These are phyloP conservation scores for Diachrysia chrysitis DNA, from an alignment of 2,888 invertebrate species.

Conservation along the genomic window DNA sequence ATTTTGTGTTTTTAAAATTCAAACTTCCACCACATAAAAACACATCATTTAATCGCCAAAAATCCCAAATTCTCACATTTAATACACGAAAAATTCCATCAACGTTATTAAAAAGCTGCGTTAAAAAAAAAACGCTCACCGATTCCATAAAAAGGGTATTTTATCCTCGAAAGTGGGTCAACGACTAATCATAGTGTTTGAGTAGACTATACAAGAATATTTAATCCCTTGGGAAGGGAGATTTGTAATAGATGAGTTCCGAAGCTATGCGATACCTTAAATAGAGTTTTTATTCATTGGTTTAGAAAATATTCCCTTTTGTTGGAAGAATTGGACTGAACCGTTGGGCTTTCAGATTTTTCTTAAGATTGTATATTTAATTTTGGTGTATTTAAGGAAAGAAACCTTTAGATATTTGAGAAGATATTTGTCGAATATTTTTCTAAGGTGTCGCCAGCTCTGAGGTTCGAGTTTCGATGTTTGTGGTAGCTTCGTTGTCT, in stretches of 20 bases:
- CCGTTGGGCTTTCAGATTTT: not conserved
- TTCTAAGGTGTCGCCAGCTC: too few relatives aligned
- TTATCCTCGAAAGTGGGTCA: conserved; percentile 50
- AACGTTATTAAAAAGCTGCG: too few relatives aligned
- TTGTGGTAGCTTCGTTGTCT: too few relatives aligned
- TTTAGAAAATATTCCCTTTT: conserved; percentile 48
- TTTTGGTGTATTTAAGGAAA: too few relatives aligned
- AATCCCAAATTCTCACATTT: not conserved
- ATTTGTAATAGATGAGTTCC: conserved; percentile 50
- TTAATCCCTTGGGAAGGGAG: conserved; percentile 41
- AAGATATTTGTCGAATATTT: too few relatives aligned
- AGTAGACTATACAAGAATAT: conserved; percentile 53
- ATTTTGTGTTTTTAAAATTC: too few relatives aligned
- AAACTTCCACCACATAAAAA: too few relatives aligned
- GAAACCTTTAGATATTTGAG: too few relatives aligned
- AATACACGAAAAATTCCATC: conserved; percentile 10
- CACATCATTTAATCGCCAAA: too few relatives aligned
- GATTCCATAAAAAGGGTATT: conserved; percentile 43
- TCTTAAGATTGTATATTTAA: not conserved
- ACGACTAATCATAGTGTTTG: conserved; percentile 54
- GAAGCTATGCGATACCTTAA: conserved; percentile 19
- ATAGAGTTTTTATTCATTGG: conserved; percentile 40
- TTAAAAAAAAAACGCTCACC: not conserved
- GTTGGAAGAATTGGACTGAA: conserved; percentile 24
- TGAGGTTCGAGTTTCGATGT: too few relatives aligned